Percentiles rank a stretch among this genome's conserved stretches.
These are phyloP conservation scores for Achroia grisella DNA, from an alignment of 1,140 invertebrate genomes.

Conservation along the genomic window DNA sequence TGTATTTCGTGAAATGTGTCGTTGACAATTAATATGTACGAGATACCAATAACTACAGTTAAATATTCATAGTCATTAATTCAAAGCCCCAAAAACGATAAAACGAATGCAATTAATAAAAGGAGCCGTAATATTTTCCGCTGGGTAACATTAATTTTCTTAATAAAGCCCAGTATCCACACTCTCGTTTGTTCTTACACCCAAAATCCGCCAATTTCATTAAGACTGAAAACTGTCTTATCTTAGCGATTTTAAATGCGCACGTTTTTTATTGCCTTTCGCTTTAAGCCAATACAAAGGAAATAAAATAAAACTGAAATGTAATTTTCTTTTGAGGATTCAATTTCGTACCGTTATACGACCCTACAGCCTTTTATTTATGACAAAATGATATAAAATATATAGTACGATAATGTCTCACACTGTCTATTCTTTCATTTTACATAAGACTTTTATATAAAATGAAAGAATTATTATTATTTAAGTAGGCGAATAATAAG, in stretches of 20 bases:
- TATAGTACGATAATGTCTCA: constrained; percentile 1
- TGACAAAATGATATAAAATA: constrained; percentile 5
- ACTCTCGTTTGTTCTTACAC: constrained; percentile 3
- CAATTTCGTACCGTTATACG: constrained; percentile 10
- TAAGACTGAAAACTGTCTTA: constrained; percentile 14
- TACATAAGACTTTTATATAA: not conserved
- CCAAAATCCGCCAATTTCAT: constrained; percentile 19
- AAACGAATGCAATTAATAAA: constrained; percentile 3
- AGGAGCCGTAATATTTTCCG: not conserved
- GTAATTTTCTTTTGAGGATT: constrained; percentile 12
- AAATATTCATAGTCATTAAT: too few species aligned
- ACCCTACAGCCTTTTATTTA: constrained; percentile 10
- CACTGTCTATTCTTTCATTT: not conserved
- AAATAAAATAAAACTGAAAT: constrained; percentile 11
- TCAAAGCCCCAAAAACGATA: not conserved
- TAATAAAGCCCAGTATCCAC: constrained; percentile 1
- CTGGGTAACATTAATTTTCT: constrained; percentile 2
- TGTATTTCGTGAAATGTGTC: too few species aligned
- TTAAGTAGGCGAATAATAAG: too few species aligned
- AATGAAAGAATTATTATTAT: too few species aligned
- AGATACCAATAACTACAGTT: too few species aligned
- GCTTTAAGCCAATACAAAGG: constrained; percentile 11
- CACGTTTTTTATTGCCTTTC: constrained; percentile 10
- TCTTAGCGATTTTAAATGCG: constrained; percentile 10
- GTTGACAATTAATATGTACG: too few species aligned